Conservation (phyloP, 2,113 vertebrate genomes). For the Cheirogaleus medius region DNA sequence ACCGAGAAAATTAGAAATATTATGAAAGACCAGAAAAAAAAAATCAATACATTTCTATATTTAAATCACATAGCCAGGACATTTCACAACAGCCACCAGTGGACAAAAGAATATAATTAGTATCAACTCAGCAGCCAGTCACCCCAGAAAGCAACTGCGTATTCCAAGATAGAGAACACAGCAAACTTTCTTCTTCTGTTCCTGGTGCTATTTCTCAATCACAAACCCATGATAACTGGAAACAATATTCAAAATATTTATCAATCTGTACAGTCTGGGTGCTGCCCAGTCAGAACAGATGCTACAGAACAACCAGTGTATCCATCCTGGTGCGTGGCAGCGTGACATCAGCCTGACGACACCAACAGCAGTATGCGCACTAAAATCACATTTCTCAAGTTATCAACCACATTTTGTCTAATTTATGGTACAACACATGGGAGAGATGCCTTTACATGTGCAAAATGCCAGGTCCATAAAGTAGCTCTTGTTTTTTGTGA, state of each 20-base stretch:
- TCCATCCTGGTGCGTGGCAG: neutral
- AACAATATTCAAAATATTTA: neutral
- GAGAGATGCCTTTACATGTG: rapidly evolving
- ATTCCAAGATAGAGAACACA: neutral
- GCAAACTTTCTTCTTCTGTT: neutral
- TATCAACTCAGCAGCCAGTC: neutral
- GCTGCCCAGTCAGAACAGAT: neutral
- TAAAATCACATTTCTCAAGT: neutral
- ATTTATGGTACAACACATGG: no score
- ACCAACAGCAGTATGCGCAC: rapidly evolving
- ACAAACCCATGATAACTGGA: neutral
- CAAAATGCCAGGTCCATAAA: no score
- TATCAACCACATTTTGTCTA: neutral
- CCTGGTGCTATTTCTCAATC: neutral
- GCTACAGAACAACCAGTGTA: neutral
- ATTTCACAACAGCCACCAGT: neutral
- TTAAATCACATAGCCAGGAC: neutral
- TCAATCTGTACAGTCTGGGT: neutral
- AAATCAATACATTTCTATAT: neutral
- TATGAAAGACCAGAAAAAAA: neutral
- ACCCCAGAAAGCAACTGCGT: neutral
- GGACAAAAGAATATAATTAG: neutral
- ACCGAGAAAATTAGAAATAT: neutral
- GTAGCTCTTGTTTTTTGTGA: neutral
- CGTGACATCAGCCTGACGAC: rapidly evolving